Percentiles rank a stretch among this genome's conserved stretches.
phyloP scores from a whole-genome alignment of 2,113 vertebrate genomes.

The Phyllostomus hastatus region DNA sequence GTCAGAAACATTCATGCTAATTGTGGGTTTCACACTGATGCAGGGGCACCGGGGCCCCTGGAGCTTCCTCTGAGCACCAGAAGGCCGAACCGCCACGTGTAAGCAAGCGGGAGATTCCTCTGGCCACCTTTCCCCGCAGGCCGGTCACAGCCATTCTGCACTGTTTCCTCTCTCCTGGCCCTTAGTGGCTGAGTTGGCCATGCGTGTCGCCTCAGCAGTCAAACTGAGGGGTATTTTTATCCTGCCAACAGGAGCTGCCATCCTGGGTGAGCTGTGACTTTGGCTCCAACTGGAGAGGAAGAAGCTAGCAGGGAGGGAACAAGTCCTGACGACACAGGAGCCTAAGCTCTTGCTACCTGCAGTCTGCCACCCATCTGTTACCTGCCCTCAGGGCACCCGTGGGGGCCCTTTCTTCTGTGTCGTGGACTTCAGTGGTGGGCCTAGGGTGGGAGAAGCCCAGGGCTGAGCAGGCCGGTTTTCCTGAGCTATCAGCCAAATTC shows the following conservation, averaged over 20 bases:
- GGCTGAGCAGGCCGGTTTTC: not conserved
- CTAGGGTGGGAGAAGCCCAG: not conserved
- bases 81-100: rapidly evolving
- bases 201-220: not conserved
- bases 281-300: slow-evolving; percentile 51
- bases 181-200: not conserved
- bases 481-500: not conserved
- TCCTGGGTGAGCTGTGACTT: slow-evolving; percentile 35
- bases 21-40: not conserved
- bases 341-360: slow-evolving; percentile 9
- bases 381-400: not conserved
- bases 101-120: not conserved
- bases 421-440: not conserved
- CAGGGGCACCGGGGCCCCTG: not conserved
- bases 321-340: not conserved
- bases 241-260: slow-evolving; percentile 19
- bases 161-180: not conserved
- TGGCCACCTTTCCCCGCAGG: not conserved
- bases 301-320: slow-evolving; percentile 30
- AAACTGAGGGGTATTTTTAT: slow-evolving; percentile 58
- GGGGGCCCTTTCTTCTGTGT: not conserved
- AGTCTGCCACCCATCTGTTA: slow-evolving; percentile 53
- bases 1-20: not conserved
- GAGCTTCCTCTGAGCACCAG: not conserved
- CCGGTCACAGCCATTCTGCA: not conserved